Evolutionary conservation across 2,797 vertebrate genomes (phyloP).

Genomic region (Poeciliopsis gracilis): DNA sequence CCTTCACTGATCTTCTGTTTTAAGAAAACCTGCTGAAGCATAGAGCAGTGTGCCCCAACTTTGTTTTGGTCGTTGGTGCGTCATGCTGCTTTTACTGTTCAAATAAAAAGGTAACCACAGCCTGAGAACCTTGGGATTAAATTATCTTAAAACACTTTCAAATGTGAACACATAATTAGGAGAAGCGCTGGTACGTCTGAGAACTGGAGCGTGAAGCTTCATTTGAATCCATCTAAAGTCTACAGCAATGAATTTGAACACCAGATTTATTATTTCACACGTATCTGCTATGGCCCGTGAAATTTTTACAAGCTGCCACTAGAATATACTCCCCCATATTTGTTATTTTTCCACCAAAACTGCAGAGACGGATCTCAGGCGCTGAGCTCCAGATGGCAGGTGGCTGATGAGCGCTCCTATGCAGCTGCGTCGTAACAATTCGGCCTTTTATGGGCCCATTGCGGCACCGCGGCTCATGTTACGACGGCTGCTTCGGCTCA

Average conservation of each 20-base stretch:
- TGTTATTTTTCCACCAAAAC: conserved; percentile 7
- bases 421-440: neutral
- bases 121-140: neutral
- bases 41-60: neutral
- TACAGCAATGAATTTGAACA: neutral
- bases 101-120: neutral
- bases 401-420: neutral
- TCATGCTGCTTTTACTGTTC: too few species aligned
- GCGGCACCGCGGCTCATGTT: conserved; percentile 6
- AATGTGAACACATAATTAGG: neutral
- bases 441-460: neutral
- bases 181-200: neutral
- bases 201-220: neutral
- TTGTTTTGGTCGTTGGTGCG: neutral
- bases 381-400: conserved; percentile 1
- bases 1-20: neutral
- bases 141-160: neutral
- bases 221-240: neutral
- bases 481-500: conserved; percentile 1
- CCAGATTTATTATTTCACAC: neutral
- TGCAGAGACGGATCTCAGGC: neutral
- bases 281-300: neutral
- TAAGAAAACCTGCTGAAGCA: neutral
- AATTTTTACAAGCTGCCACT: conserved; percentile 1
- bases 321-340: neutral